phyloP scores from a whole-genome alignment of 2,113 vertebrate species.

The Phycodurus eques region DNA sequence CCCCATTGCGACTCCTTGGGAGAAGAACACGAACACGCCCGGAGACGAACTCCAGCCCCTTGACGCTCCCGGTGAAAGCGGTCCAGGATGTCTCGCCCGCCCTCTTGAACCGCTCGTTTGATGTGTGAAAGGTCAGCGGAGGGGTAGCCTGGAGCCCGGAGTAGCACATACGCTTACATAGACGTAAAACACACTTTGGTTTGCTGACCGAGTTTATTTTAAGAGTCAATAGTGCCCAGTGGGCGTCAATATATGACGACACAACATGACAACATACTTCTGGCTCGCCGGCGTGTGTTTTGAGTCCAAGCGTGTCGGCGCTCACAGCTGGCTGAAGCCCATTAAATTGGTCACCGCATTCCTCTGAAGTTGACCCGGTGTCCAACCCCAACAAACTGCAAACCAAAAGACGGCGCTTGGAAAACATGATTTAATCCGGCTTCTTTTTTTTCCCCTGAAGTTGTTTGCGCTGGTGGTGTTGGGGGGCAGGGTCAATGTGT shows the following conservation, averaged over 20 bases:
- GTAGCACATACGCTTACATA: slow-evolving; percentile 3
- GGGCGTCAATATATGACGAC: neutral
- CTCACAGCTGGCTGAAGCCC: slow-evolving; percentile 67
- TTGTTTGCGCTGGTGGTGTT: slow-evolving; percentile 13
- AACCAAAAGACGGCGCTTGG: slow-evolving; percentile 21
- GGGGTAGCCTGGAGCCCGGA: slow-evolving; percentile 20
- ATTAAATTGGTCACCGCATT: slow-evolving; percentile 66
- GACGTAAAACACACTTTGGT: neutral
- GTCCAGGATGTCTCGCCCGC: slow-evolving; percentile 28
- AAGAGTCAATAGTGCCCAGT: neutral
- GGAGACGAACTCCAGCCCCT: slow-evolving; percentile 4
- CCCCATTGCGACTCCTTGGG: slow-evolving; percentile 1
- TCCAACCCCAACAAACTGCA: slow-evolving; percentile 13
- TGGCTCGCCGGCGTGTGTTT: neutral
- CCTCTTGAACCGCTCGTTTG: slow-evolving; percentile 30
- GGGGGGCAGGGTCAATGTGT: slow-evolving; percentile 30
- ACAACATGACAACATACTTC: neutral
- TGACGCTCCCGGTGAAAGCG: slow-evolving; percentile 27
- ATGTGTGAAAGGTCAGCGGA: slow-evolving; percentile 42
- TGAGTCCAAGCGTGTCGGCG: slow-evolving; percentile 62
- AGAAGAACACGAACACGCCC: neutral
- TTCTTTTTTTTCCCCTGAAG: slow-evolving; percentile 21
- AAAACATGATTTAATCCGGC: slow-evolving; percentile 50
- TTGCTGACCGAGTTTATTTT: neutral
- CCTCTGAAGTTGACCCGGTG: slow-evolving; percentile 60